A percentile compares a stretch with the other conserved stretches of the same genome.
These are phyloP conservation scores for Mycalesis mineus DNA, from an alignment of 2,888 invertebrate genomes.

Conservation along the genomic window DNA sequence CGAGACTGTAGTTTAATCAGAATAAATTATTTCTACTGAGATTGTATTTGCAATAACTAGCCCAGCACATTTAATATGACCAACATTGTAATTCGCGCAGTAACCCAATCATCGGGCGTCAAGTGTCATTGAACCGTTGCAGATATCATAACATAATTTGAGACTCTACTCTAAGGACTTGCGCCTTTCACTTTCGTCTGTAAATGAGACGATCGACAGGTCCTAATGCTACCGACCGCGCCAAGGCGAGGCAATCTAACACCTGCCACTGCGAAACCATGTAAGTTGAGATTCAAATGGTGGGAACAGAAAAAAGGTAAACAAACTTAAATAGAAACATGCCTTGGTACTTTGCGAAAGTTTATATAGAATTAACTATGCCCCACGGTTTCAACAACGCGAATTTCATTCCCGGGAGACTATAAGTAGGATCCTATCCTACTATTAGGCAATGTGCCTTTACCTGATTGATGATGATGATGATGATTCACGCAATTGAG, in stretches of 20 bases:
- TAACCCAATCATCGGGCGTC: constrained; percentile 8
- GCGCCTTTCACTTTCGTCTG: constrained; percentile 51
- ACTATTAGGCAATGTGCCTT: no score
- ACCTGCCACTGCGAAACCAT: constrained; percentile 38
- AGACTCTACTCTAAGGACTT: constrained; percentile 24
- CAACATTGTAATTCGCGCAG: neutral
- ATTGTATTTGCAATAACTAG: neutral
- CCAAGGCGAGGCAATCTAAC: constrained; percentile 43
- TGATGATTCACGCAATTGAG: no score
- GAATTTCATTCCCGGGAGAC: no score
- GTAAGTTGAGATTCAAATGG: constrained; percentile 43
- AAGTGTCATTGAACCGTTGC: constrained; percentile 11
- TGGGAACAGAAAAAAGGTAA: constrained; percentile 3
- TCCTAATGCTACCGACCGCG: constrained; percentile 38
- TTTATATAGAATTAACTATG: no score
- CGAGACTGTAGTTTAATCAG: no score
- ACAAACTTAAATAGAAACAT: no score
- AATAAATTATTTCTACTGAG: neutral
- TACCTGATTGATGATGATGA: no score
- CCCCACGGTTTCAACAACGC: no score
- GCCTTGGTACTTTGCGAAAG: no score
- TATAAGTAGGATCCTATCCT: no score
- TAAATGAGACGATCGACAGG: constrained; percentile 43
- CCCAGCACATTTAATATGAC: neutral
- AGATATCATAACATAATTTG: constrained; percentile 22